Conservation (phyloP, 2,888 invertebrate species). For the Andrena flavipes region DNA sequence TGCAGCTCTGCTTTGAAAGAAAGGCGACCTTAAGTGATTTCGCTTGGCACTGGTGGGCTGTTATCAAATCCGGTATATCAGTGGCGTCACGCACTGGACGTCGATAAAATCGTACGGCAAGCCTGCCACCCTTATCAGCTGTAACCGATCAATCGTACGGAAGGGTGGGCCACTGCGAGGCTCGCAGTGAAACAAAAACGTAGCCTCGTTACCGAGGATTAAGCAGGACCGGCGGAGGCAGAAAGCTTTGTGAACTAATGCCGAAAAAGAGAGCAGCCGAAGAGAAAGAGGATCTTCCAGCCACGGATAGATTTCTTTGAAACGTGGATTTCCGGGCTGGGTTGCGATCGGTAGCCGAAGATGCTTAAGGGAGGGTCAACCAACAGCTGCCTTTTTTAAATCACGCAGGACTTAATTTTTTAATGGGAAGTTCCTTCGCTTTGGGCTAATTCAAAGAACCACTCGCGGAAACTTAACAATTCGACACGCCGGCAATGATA, state of each 20-base stretch:
- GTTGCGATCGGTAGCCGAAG: slow-evolving; percentile 40
- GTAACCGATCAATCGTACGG: slow-evolving; percentile 62
- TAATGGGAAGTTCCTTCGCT: no score
- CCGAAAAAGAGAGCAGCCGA: slow-evolving; percentile 22
- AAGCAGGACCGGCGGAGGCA: slow-evolving; percentile 53
- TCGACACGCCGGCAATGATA: no score
- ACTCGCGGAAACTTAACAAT: no score
- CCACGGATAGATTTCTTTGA: slow-evolving; percentile 57
- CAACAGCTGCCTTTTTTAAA: slow-evolving; percentile 34
- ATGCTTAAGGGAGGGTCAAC: slow-evolving; percentile 22
- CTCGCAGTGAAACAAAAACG: slow-evolving; percentile 68
- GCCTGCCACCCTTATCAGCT: slow-evolving; percentile 57
- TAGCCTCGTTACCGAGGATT: slow-evolving; percentile 69
- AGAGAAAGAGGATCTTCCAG: slow-evolving; percentile 32
- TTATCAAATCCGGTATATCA: slow-evolving; percentile 64
- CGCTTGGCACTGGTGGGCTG: slow-evolving; percentile 36
- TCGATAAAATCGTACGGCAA: slow-evolving; percentile 67
- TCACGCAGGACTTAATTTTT: slow-evolving; percentile 1
- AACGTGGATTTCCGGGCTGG: slow-evolving; percentile 53
- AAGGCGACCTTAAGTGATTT: slow-evolving; percentile 61
- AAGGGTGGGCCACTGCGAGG: slow-evolving; percentile 48
- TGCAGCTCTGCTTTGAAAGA: slow-evolving; percentile 32
- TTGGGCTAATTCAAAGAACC: no score
- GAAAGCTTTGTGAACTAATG: slow-evolving; percentile 61
- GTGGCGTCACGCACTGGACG: slow-evolving; percentile 58